A percentile compares a stretch with the other conserved stretches of the same genome.
Conservation (phyloP, 2,113 vertebrate species). For the Paraplagusia blochii region DNA sequence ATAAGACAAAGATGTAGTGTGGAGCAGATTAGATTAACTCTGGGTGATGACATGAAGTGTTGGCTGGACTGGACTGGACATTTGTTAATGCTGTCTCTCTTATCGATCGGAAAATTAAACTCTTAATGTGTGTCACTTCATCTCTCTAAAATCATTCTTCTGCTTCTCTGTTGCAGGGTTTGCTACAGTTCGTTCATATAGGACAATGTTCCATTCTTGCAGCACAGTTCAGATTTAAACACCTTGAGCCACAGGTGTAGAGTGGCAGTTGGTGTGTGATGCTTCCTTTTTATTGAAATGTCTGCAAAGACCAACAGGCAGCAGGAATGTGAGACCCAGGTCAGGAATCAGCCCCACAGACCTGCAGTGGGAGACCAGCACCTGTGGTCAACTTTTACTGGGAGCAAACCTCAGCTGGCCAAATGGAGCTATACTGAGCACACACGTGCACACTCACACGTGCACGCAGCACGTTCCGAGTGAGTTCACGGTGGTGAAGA, state of each 20-base stretch:
- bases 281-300: conserved; percentile 5
- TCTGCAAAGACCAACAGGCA: conserved; percentile 3
- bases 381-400: conserved; percentile 46
- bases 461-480: conserved; percentile 5
- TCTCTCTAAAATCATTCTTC: too few species aligned
- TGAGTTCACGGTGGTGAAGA: conserved; percentile 30
- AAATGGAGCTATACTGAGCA: conserved; percentile 48
- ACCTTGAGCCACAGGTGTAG: neutral
- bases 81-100: neutral
- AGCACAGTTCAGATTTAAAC: neutral
- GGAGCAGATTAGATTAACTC: too few species aligned
- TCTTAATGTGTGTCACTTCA: too few species aligned
- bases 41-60: neutral
- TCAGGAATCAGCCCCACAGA: conserved; percentile 2
- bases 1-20: too few species aligned
- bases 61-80: neutral
- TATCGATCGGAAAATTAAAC: too few species aligned
- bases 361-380: conserved; percentile 26
- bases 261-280: neutral
- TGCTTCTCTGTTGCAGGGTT: too few species aligned
- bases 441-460: conserved; percentile 7
- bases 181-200: neutral
- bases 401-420: conserved; percentile 35
- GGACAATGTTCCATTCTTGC: too few species aligned
- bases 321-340: conserved; percentile 7